Conservation (phyloP, 2,888 invertebrate genomes). For the Corythucha ciliata region DNA sequence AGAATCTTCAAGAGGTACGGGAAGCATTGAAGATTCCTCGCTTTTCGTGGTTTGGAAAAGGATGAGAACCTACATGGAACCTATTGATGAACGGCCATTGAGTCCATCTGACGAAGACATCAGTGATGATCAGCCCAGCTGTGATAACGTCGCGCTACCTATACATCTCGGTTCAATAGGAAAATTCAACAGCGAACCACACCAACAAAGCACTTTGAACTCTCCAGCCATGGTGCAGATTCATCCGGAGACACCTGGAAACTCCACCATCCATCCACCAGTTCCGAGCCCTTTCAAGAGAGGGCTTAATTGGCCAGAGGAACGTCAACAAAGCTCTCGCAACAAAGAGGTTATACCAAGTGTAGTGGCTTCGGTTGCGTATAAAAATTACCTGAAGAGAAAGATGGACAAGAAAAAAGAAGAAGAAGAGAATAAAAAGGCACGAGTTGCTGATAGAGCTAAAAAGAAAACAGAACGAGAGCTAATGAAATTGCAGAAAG, state of each 20-base stretch:
- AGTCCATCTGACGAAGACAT: slow-evolving; percentile 6
- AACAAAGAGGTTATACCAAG: slow-evolving; percentile 15
- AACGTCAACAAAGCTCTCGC: slow-evolving; percentile 12
- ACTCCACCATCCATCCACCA: slow-evolving; percentile 14
- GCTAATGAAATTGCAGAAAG: slow-evolving; percentile 6
- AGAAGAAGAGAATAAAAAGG: slow-evolving; percentile 16
- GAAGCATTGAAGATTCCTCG: slow-evolving; percentile 22
- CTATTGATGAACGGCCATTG: slow-evolving; percentile 8
- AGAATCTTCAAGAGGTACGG: slow-evolving; percentile 20
- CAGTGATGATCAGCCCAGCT: background rate
- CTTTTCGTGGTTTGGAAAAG: slow-evolving; percentile 18
- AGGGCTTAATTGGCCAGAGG: slow-evolving; percentile 14
- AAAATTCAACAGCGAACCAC: slow-evolving; percentile 10
- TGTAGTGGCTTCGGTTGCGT: slow-evolving; percentile 11
- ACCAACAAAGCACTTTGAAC: too few relatives aligned
- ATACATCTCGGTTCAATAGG: background rate
- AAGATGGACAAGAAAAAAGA: slow-evolving; percentile 13
- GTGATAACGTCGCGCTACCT: too few relatives aligned
- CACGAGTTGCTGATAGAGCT: slow-evolving; percentile 12
- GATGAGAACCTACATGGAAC: slow-evolving; percentile 16
- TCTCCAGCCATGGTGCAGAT: slow-evolving; percentile 10
- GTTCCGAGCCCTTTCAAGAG: slow-evolving; percentile 18
- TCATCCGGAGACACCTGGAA: slow-evolving; percentile 2
- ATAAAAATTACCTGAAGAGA: slow-evolving; percentile 17
- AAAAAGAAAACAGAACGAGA: slow-evolving; percentile 18